A percentile compares a stretch with the other conserved stretches of the same genome.
Conservation (phyloP, 2,888 invertebrate species). For the Amblyteles armatorius region DNA sequence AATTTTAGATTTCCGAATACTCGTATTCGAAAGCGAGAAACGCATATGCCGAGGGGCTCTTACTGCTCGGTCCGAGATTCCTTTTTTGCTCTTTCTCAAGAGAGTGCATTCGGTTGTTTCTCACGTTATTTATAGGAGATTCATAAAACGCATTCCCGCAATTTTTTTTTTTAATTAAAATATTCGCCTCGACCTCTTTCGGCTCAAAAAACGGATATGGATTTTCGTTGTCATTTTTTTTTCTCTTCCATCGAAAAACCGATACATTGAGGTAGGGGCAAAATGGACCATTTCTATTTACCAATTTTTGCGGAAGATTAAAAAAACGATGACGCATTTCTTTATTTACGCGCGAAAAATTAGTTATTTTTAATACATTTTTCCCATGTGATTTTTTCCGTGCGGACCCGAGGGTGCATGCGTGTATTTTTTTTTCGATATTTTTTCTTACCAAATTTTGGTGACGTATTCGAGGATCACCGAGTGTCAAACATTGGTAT, state of each 20-base stretch:
- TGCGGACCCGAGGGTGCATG: background rate
- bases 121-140: slow-evolving; percentile 59
- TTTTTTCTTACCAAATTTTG: background rate
- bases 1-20: slow-evolving; percentile 73
- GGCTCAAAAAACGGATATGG: background rate
- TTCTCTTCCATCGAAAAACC: no score
- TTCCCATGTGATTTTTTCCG: no score
- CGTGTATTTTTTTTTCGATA: background rate
- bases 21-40: slow-evolving; percentile 62
- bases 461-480: background rate
- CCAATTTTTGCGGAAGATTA: no score
- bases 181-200: background rate
- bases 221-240: no score
- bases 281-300: no score
- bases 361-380: no score
- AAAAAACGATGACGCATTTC: no score
- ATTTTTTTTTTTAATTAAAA: background rate
- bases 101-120: slow-evolving; percentile 63
- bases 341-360: no score
- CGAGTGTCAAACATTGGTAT: background rate
- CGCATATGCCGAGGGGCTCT: slow-evolving; percentile 45
- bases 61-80: slow-evolving; percentile 44
- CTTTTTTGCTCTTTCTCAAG: slow-evolving; percentile 6
- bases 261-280: no score
- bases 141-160: slow-evolving; percentile 1